Evolutionary conservation across 1,140 invertebrate genomes (phyloP).

Genomic region (Caligus rogercresseyi): DNA sequence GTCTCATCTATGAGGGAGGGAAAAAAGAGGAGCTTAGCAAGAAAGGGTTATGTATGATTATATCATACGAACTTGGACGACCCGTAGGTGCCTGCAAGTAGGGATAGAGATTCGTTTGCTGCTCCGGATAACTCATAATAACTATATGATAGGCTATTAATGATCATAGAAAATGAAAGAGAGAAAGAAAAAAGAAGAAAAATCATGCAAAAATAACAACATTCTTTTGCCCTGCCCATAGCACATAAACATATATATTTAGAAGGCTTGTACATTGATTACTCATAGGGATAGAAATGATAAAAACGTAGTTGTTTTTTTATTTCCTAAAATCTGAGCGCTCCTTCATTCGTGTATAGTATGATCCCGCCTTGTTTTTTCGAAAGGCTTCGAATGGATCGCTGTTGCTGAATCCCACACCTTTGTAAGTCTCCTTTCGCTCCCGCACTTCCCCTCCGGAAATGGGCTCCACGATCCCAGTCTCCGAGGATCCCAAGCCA

Average conservation of each 20-base stretch:
- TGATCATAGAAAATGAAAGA: too few relatives aligned
- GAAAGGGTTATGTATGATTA: not conserved
- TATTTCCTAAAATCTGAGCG: slow-evolving; percentile 22
- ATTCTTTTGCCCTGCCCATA: too few relatives aligned
- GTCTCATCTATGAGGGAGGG: not conserved
- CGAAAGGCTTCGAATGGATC: slow-evolving; percentile 93
- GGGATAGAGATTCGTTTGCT: not conserved
- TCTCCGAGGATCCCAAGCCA: slow-evolving; percentile 73
- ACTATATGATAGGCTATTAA: not conserved
- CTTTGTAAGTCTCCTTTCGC: slow-evolving; percentile 73
- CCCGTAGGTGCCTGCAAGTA: not conserved
- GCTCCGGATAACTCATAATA: slow-evolving; percentile 1
- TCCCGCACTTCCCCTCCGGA: slow-evolving; percentile 79
- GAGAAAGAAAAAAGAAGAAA: too few relatives aligned
- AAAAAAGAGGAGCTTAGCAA: not conserved
- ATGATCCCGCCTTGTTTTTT: slow-evolving; percentile 87
- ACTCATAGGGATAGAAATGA: too few relatives aligned
- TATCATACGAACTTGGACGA: not conserved
- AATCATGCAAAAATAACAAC: too few relatives aligned
- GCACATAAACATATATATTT: too few relatives aligned
- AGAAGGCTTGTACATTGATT: too few relatives aligned
- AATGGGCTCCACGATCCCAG: slow-evolving; percentile 85
- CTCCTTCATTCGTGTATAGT: slow-evolving; percentile 87
- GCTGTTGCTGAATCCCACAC: slow-evolving; percentile 66
- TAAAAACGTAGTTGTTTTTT: not conserved